These are phyloP conservation scores for Drosophila demipolita DNA, from an alignment of 2,888 invertebrate genomes.

Conservation along the genomic window DNA sequence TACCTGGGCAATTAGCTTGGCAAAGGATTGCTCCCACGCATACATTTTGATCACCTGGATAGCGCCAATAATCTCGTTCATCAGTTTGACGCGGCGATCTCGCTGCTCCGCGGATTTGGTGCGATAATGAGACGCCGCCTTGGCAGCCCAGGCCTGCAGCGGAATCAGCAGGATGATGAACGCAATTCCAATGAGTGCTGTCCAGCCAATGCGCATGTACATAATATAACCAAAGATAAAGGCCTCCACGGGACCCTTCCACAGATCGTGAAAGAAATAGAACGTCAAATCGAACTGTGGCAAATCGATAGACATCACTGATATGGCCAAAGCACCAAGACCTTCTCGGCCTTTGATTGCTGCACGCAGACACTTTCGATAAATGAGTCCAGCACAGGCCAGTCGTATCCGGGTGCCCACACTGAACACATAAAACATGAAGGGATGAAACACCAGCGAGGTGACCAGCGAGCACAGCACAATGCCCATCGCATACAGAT, in stretches of 20 bases:
- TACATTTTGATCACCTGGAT: conserved; percentile 96
- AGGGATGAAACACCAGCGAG: conserved; percentile 89
- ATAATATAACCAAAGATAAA: conserved; percentile 86
- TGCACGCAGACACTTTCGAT: conserved; percentile 88
- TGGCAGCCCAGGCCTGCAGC: conserved; percentile 90
- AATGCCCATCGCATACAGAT: conserved; percentile 89
- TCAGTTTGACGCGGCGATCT: conserved; percentile 90
- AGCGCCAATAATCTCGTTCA: conserved; percentile 95
- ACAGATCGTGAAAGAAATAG: conserved; percentile 94
- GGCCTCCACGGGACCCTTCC: conserved; percentile 93
- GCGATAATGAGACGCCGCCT: conserved; percentile 88
- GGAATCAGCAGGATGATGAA: conserved; percentile 90
- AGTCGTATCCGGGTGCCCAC: conserved; percentile 90
- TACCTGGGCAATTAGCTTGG: conserved; percentile 89
- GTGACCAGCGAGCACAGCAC: conserved; percentile 86
- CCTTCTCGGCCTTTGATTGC: conserved; percentile 93
- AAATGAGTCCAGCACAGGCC: conserved; percentile 90
- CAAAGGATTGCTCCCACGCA: conserved; percentile 93
- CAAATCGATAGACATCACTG: conserved; percentile 96
- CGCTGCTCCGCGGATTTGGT: conserved; percentile 91
- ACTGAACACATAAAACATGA: conserved; percentile 89
- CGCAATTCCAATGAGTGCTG: conserved; percentile 89
- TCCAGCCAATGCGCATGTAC: conserved; percentile 87
- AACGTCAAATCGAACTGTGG: conserved; percentile 95
- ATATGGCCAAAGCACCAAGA: conserved; percentile 93